Conservation (phyloP, 2,888 invertebrate species). For the Mythimna ferrago region DNA sequence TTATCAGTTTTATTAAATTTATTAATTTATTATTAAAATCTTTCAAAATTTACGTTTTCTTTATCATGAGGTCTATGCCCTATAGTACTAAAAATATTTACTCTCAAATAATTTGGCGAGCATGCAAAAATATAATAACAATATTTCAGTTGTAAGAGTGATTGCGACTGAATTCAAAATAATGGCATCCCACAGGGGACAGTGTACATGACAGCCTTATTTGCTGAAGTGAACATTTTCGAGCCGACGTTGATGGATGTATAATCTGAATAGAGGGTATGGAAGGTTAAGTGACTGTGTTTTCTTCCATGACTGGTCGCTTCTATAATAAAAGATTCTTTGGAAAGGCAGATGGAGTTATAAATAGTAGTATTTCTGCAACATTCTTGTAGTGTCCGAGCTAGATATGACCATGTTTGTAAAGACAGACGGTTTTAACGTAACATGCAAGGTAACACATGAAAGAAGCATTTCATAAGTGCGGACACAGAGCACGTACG, state of each 20-base stretch:
- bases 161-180: slow-evolving; percentile 20
- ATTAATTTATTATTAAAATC: too few species aligned
- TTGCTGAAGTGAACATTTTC: slow-evolving; percentile 14
- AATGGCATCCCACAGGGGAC: slow-evolving; percentile 18
- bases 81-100: too few species aligned
- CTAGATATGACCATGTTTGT: background rate
- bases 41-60: too few species aligned
- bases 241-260: slow-evolving; percentile 28
- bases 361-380: background rate
- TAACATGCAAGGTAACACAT: too few species aligned
- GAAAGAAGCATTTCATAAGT: too few species aligned
- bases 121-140: background rate
- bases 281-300: background rate
- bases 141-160: background rate
- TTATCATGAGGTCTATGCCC: too few species aligned
- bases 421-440: too few species aligned
- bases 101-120: too few species aligned
- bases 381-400: background rate
- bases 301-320: background rate
- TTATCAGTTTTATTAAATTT: too few species aligned
- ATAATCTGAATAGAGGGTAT: background rate
- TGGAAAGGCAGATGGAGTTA: too few species aligned
- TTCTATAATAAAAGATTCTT: background rate
- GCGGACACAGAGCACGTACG: too few species aligned
- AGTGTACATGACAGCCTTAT: slow-evolving; percentile 10